Conservation (phyloP, 2,113 vertebrate genomes). For the Centrocercus urophasianus region DNA sequence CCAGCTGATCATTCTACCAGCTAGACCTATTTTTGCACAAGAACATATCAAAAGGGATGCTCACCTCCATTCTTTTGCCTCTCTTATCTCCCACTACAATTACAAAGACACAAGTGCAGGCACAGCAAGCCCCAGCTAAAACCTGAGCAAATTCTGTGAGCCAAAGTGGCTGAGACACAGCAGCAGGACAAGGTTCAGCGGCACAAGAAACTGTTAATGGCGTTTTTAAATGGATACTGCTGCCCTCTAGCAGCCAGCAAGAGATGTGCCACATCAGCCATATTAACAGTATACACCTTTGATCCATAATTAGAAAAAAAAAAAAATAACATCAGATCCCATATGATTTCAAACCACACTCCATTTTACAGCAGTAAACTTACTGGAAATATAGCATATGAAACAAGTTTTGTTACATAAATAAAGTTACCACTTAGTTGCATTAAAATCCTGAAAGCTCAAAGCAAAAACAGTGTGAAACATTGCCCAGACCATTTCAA, state of each 20-base stretch:
- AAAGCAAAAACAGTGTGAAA: neutral
- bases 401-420: neutral
- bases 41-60: fast-evolving
- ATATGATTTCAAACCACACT: conserved; percentile 2
- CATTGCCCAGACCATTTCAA: neutral
- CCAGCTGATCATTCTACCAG: neutral
- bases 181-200: neutral
- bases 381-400: conserved; percentile 55
- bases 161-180: neutral
- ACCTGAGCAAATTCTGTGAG: neutral
- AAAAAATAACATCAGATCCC: neutral
- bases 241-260: conserved; percentile 69
- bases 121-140: neutral
- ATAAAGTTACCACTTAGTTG: neutral
- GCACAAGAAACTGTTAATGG: conserved; percentile 44
- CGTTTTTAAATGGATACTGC: conserved; percentile 65
- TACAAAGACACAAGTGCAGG: neutral
- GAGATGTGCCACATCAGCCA: neutral
- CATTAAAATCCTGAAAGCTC: neutral
- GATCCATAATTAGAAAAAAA: neutral
- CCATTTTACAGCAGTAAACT: conserved; percentile 3
- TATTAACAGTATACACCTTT: neutral
- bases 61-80: neutral
- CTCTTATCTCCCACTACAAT: neutral
- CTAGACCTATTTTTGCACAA: neutral